phyloP scores from a whole-genome alignment of 2,113 vertebrate species.

The Dipodomys spectabilis region DNA sequence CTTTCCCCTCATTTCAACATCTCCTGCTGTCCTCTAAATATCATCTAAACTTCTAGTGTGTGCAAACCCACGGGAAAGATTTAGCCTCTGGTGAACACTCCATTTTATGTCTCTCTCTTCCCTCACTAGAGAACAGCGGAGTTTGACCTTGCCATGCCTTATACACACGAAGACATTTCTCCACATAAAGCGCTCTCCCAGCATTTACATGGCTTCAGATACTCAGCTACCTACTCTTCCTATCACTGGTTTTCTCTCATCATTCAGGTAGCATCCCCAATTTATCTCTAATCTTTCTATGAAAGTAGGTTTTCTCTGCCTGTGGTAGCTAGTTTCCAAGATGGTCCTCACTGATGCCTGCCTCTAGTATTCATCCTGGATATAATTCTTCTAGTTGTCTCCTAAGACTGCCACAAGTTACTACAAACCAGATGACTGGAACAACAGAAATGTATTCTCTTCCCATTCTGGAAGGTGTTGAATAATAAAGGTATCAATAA shows the following conservation, averaged over 20 bases:
- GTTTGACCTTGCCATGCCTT: background rate
- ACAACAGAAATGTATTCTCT: background rate
- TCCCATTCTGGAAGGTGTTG: background rate
- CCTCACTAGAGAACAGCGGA: background rate
- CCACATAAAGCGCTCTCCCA: background rate
- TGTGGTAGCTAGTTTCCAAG: background rate
- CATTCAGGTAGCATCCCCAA: background rate
- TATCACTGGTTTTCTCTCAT: background rate
- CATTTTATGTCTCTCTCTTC: background rate
- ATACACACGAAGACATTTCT: background rate
- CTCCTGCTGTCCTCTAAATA: background rate
- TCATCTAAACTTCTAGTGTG: too few relatives aligned
- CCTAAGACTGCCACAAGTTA: background rate
- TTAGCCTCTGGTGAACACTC: background rate
- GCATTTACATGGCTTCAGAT: background rate
- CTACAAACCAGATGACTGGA: background rate
- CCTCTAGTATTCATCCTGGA: background rate
- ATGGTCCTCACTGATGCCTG: too few relatives aligned
- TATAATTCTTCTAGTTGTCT: background rate
- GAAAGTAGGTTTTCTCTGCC: background rate
- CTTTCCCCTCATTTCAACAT: background rate
- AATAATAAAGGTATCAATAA: background rate
- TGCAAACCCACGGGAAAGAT: background rate
- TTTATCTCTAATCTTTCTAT: background rate
- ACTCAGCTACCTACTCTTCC: background rate